Conservation (phyloP, 2,113 vertebrate species). For the Notothenia coriiceps region DNA sequence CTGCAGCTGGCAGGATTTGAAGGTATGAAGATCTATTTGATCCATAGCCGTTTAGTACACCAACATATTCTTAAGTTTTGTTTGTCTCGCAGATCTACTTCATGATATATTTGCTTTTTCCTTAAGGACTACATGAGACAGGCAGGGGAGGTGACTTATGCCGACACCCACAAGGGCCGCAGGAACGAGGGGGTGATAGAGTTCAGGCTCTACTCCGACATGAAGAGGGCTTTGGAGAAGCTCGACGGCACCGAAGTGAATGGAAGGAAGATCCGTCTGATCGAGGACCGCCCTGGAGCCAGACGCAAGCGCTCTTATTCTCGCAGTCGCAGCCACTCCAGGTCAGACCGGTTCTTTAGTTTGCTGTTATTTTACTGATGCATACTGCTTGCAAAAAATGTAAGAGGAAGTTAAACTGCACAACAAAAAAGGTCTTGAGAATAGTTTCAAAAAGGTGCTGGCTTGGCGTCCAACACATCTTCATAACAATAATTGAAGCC, state of each 20-base stretch:
- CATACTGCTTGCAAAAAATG: too few relatives aligned
- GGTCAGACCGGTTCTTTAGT: conserved; percentile 72
- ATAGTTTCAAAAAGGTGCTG: background rate
- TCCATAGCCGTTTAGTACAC: background rate
- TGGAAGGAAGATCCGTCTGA: conserved; percentile 95
- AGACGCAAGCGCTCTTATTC: conserved; percentile 92
- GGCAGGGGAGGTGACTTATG: conserved; percentile 97
- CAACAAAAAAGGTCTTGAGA: background rate
- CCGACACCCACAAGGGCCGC: conserved; percentile 95
- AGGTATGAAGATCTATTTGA: conserved; percentile 83
- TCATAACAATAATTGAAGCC: background rate
- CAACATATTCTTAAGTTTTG: background rate
- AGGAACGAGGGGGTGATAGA: conserved; percentile 98
- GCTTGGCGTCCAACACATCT: background rate
- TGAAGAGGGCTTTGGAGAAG: conserved; percentile 98
- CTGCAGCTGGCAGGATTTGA: conserved; percentile 98
- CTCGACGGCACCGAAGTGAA: conserved; percentile 97
- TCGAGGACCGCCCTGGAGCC: conserved; percentile 95
- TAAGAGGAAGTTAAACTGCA: background rate
- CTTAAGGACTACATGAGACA: conserved; percentile 97
- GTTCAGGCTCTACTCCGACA: conserved; percentile 97
- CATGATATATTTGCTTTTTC: background rate
- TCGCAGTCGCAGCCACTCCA: conserved; percentile 92
- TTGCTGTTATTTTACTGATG: background rate
- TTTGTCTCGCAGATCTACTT: background rate